Evolutionary conservation across 2,797 vertebrate genomes (phyloP).

Genomic region (Podarcis lilfordi): DNA sequence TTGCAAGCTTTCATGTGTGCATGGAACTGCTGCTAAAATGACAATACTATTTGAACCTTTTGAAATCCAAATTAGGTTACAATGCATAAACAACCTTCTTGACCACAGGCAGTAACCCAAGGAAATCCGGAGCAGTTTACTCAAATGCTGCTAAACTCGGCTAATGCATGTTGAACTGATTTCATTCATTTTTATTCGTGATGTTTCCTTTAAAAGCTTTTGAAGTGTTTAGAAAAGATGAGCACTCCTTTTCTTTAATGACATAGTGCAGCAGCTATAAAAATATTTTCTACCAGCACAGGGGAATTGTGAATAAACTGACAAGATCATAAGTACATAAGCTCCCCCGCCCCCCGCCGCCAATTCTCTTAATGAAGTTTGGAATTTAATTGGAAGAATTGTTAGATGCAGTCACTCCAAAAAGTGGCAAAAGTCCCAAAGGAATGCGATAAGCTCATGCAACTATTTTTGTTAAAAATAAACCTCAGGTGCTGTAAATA

Average conservation of each 20-base stretch:
- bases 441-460: conserved; percentile 67
- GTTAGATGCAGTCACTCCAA: conserved; percentile 63
- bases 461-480: conserved; percentile 64
- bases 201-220: conserved; percentile 30
- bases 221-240: conserved; percentile 56
- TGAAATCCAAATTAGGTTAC: not conserved
- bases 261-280: conserved; percentile 38
- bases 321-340: conserved; percentile 63
- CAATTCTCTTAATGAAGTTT: conserved; percentile 68
- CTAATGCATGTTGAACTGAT: conserved; percentile 35
- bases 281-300: conserved; percentile 36
- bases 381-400: conserved; percentile 74
- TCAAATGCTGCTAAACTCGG: not conserved
- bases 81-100: not conserved
- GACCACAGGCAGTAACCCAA: not conserved
- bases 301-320: conserved; percentile 69
- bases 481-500: conserved; percentile 63
- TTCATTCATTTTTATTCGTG: conserved; percentile 40
- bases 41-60: not conserved
- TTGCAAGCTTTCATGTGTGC: not conserved
- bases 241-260: conserved; percentile 59
- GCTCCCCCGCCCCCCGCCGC: conserved; percentile 49
- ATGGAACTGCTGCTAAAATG: not conserved
- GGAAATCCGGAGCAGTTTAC: not conserved
- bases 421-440: conserved; percentile 67